These are phyloP conservation scores for Picathartes gymnocephalus DNA, from an alignment of 2,113 vertebrate species.

Conservation along the genomic window DNA sequence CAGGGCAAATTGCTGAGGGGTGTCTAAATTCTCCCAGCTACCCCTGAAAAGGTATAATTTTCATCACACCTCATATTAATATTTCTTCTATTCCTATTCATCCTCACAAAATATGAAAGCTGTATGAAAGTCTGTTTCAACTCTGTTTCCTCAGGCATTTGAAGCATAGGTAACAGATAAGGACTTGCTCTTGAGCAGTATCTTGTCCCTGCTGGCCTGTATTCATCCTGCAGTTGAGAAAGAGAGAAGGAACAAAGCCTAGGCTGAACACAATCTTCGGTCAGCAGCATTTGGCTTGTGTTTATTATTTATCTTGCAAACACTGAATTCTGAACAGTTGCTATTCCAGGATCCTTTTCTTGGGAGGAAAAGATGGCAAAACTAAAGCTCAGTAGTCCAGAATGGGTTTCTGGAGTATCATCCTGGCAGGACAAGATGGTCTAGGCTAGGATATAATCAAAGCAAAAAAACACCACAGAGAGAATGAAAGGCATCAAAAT, in stretches of 20 bases:
- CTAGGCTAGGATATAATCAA: background rate
- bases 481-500: background rate
- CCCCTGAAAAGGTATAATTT: background rate
- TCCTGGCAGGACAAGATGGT: background rate
- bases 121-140: background rate
- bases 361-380: background rate
- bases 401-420: background rate
- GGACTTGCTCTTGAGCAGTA: background rate
- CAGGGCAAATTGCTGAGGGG: background rate
- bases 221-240: background rate
- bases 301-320: background rate
- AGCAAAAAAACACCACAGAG: background rate
- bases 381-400: background rate
- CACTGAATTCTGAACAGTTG: background rate
- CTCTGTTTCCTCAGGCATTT: background rate
- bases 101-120: background rate
- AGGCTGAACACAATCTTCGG: background rate
- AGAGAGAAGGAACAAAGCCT: background rate
- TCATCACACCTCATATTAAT: background rate
- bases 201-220: background rate
- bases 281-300: background rate
- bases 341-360: background rate
- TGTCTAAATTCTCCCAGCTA: background rate
- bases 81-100: background rate
- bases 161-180: background rate